Evolutionary conservation across 2,113 vertebrate genomes (phyloP), one percentile per base, ranked within the genome.

Genomic region (Pelobates fuscus): DNA sequence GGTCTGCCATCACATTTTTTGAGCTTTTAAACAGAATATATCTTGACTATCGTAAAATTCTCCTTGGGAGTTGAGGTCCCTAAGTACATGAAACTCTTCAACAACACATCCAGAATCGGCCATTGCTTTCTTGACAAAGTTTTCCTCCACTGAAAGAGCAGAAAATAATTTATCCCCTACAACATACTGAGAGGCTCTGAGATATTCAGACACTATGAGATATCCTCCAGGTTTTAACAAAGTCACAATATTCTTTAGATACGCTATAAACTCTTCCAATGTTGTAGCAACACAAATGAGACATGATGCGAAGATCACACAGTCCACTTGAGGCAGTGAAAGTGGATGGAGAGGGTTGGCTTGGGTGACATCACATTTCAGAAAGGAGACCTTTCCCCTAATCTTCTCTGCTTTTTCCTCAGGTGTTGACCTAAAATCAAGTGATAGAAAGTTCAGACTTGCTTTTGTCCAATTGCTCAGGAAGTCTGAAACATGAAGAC

Each of bases 241-340:
- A 7, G 57, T 32, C 30, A 43, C 57, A 37, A 81, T 25, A 21
- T 76, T 77, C 12, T 17, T 8, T 15, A 81, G 37, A 6, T 80
- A 73, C 0, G 24, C 46, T 1, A 5, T 30, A 66, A 73, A 85
- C 1, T 54, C 26, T 1, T 21, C 27, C 6, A 20, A 46, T 58
- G 83, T 66, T 37, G 65, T 71, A 46, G 81, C 82, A 2, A 79
- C 78, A 8, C 71, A 62, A 60, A 85, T 43, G 1, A 86, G 80
- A 44, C 83, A 84, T 21, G 80, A 78, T 0, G 66, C 82, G 7
- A 77, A 84, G 8, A 79, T 1, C 52, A 86, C 14, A 21, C 80
- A 78, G 37, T 81, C 74, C 0, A 69, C 77, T 0, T 20, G 77
- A 15, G 80, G 71, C 37, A 84, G 3, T 4, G 8, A 32, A 8